These are phyloP conservation scores for Motacilla alba DNA, from an alignment of 2,113 vertebrate genomes.

Conservation along the genomic window DNA sequence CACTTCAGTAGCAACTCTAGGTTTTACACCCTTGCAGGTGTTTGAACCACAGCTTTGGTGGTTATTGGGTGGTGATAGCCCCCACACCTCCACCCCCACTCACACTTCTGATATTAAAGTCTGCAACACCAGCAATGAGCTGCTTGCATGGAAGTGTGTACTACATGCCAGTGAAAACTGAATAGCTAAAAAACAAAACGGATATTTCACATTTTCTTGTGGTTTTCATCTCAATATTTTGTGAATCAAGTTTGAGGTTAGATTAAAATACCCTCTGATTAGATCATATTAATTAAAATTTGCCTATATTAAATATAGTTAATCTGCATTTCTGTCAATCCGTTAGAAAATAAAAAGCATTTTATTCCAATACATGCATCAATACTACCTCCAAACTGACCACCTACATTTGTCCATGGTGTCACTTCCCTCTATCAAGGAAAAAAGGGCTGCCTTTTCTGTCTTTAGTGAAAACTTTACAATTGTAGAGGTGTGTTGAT, in stretches of 20 bases:
- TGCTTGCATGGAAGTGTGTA: neutral
- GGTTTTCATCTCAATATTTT: neutral
- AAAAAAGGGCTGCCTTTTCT: neutral
- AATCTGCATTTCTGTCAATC: neutral
- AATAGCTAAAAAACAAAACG: neutral
- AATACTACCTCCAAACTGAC: neutral
- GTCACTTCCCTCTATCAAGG: neutral
- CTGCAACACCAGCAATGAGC: neutral
- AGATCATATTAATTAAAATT: neutral
- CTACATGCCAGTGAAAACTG: neutral
- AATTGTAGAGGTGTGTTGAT: neutral
- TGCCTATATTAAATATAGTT: neutral
- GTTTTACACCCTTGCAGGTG: neutral
- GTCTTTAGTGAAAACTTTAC: neutral
- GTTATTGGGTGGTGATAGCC: neutral
- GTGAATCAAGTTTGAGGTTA: neutral
- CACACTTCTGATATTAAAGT: neutral
- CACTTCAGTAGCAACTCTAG: neutral
- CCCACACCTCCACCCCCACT: fast-evolving
- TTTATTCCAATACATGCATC: neutral
- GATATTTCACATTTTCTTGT: neutral
- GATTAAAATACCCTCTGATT: neutral
- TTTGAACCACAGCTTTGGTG: neutral
- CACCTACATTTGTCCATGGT: neutral
- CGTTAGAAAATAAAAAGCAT: neutral